Evolutionary conservation across 2,888 invertebrate species (phyloP), one percentile per base, ranked within the genome.

Genomic region (Caenorhabditis virilis): DNA sequence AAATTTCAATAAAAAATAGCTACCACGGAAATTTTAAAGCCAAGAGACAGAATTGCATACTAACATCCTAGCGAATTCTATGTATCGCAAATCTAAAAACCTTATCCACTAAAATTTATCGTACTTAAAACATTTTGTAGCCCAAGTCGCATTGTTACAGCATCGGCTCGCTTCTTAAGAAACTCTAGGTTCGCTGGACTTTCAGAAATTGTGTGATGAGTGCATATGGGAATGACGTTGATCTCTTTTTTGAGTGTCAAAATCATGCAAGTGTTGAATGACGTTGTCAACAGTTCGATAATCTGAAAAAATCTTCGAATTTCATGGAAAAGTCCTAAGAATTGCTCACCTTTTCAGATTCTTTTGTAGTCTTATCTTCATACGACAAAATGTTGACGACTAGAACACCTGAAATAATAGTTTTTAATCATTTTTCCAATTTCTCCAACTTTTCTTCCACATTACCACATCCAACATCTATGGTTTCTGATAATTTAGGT

Each of bases 381-480:
- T 61, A 56, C 1, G 67, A 49, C 7, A 71, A 46, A 18, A 68
- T 58, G 20, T 71, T 71, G 16, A 71, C 59, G 18, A 71, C 36
- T 13, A 45, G 41, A 1, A 38, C 36, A 56, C n/a, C n/a, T n/a
- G n/a, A n/a, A n/a, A n/a, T n/a, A n/a, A n/a, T n/a, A n/a, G n/a
- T n/a, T n/a, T n/a, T n/a, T n/a, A n/a, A n/a, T n/a, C n/a, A n/a
- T n/a, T n/a, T n/a, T n/a, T n/a, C n/a, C n/a, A n/a, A n/a, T n/a
- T n/a, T n/a, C n/a, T n/a, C n/a, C n/a, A n/a, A n/a, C n/a, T n/a
- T n/a, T n/a, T n/a, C n/a, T n/a, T n/a, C n/a, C n/a, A n/a, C n/a
- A n/a, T n/a, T n/a, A n/a, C n/a, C n/a, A n/a, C n/a, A n/a, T n/a
- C n/a, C n/a, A n/a, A n/a, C n/a, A n/a, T n/a, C n/a, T n/a, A n/a